phyloP scores from a whole-genome alignment of 2,797 vertebrate genomes.

The Natrix natrix region DNA sequence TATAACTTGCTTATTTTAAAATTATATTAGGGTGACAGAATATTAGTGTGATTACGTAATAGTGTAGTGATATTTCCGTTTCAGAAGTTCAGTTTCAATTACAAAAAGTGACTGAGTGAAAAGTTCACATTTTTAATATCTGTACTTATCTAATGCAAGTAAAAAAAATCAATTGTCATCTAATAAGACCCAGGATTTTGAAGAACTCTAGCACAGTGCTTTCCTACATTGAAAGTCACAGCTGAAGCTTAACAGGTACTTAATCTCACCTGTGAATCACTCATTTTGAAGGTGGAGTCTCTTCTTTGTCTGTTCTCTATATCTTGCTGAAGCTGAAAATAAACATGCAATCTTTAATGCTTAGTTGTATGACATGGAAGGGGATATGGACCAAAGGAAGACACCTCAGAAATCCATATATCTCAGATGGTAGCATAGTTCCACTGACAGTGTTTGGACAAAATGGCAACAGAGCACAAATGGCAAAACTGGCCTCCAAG shows the following conservation, averaged over 20 bases:
- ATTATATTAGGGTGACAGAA: background rate
- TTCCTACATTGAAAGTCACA: constrained; percentile 12
- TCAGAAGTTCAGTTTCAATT: background rate
- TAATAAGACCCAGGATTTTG: background rate
- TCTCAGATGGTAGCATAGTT: background rate
- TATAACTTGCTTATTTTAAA: background rate
- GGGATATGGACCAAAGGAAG: background rate
- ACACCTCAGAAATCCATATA: background rate
- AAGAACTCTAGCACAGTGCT: background rate
- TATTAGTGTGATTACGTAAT: background rate
- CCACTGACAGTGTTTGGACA: background rate
- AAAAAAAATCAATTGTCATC: background rate
- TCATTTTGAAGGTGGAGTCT: constrained; percentile 70
- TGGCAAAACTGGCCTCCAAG: background rate
- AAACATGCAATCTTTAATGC: background rate
- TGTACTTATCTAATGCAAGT: background rate
- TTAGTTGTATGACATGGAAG: background rate
- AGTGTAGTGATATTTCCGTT: background rate
- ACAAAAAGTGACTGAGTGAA: background rate
- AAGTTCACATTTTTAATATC: background rate
- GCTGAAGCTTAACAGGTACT: background rate
- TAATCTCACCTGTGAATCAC: constrained; percentile 80
- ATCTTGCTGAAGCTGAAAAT: constrained; percentile 63
- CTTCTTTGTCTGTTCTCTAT: constrained; percentile 39
- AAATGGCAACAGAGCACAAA: background rate